Conservation (phyloP, 1,140 invertebrate species). For the Drosophila micromelanica region DNA sequence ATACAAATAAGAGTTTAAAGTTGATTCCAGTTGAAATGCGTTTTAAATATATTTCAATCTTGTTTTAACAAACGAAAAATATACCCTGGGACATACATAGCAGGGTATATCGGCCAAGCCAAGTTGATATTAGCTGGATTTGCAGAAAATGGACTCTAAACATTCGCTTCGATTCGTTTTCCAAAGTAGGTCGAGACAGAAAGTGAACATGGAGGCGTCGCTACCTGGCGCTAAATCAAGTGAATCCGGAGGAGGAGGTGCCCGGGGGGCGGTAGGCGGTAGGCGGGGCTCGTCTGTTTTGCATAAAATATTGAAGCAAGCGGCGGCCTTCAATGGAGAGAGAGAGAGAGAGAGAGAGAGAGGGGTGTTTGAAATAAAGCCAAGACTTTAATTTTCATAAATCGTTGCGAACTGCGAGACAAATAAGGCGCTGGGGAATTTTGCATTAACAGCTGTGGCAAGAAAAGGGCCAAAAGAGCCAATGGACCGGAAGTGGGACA, state of each 20-base stretch:
- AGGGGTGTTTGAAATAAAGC: constrained; percentile 68
- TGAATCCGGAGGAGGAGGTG: neutral
- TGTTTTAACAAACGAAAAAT: too few relatives aligned
- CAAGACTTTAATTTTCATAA: constrained; percentile 81
- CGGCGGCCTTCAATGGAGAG: too few relatives aligned
- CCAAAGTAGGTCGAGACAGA: constrained; percentile 37
- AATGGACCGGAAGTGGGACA: constrained; percentile 32
- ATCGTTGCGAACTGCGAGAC: constrained; percentile 51
- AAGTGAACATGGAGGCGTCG: constrained; percentile 8
- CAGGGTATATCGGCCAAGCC: neutral
- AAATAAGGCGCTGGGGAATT: constrained; percentile 55
- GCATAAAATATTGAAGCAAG: constrained; percentile 72
- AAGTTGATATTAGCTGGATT: constrained; percentile 20
- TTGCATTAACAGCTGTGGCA: constrained; percentile 72
- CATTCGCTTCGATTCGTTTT: constrained; percentile 11
- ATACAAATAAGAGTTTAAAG: too few relatives aligned
- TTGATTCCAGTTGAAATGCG: too few relatives aligned
- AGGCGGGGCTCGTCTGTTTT: constrained; percentile 39
- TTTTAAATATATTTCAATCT: too few relatives aligned
- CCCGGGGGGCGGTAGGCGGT: too few relatives aligned
- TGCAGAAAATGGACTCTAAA: constrained; percentile 38
- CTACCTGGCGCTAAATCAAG: constrained; percentile 11
- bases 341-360: too few relatives aligned
- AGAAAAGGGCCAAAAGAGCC: constrained; percentile 41
- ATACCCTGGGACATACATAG: too few relatives aligned